Base-by-base conservation (phyloP, 2,888 invertebrate genomes). In the Gari tellinella region DNA sequence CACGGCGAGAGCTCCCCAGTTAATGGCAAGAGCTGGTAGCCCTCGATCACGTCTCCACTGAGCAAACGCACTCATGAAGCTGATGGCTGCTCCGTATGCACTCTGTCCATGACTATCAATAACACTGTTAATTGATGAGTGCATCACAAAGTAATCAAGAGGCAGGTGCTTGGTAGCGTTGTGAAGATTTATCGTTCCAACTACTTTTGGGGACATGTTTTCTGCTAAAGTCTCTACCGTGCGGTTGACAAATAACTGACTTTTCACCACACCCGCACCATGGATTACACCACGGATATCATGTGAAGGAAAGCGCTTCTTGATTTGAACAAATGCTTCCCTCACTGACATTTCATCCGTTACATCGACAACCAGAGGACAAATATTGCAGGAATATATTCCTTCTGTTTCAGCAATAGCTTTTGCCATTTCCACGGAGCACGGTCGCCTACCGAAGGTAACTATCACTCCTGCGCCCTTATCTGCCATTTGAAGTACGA, bases 111-210 rank as follows among this genome's bases (percentile, higher is more conserved):
- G 76, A 46, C 81, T 83, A 8, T 87, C 88, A 26, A 87, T 62
- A 0, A 86, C 58, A 21, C 85, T 79, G 12, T 82, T 76, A 12
- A 88, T 80, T 1, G 88, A 88, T 5, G 88, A 88, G 25, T 85
- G 81, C 41, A 88, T 63, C 1, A 88, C 75, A 63, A 88, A 88
- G 43, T 72, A 86, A 67, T 88, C 87, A 19, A 88, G 69, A 17
- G 61, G 31, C 10, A 77, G 48, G 17, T 76, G 31, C 53, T 63
- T 56, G 41, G 80, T 63, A 26, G 52, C 56, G 7, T 38, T 26
- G 52, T 88, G 88, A 26, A 88, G 58, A 58, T 88, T 88, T 80
- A 82, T 81, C 12, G 83, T 69, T 17, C 88, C 88, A 21, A 77
- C 56, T 5, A 88, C 80, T 60, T 88, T 88, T 19, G 88, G 84